Conservation (phyloP, 2,797 vertebrate genomes). For the Sebastes alutus region DNA sequence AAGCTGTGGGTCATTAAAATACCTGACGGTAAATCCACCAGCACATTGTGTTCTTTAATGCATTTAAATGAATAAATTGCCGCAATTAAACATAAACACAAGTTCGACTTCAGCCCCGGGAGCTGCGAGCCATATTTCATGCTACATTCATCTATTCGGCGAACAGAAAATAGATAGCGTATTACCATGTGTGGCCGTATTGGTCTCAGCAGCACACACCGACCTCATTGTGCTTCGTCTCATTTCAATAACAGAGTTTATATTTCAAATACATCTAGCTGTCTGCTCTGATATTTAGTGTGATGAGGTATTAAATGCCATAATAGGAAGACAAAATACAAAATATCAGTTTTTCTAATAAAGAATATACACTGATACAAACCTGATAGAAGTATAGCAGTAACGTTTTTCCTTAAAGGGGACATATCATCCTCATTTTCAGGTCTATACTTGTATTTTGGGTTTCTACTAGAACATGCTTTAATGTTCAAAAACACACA, state of each 20-base stretch:
- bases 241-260: conserved; percentile 35
- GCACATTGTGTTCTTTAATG: conserved; percentile 48
- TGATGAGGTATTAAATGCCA: conserved; percentile 42
- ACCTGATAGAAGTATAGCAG: conserved; percentile 24
- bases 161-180: conserved; percentile 53
- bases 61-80: conserved; percentile 73
- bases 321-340: conserved; percentile 41
- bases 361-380: background rate
- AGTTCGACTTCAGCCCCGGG: conserved; percentile 46
- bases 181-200: conserved; percentile 11
- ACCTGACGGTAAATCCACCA: conserved; percentile 43
- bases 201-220: conserved; percentile 36
- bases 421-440: background rate
- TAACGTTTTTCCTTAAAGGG: background rate
- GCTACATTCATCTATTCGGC: conserved; percentile 43
- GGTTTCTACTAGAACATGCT: background rate
- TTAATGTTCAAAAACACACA: background rate
- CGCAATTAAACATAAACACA: conserved; percentile 66
- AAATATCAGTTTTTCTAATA: conserved; percentile 41
- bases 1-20: conserved; percentile 41
- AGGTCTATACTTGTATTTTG: background rate
- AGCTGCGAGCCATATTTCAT: conserved; percentile 54
- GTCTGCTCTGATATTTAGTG: conserved; percentile 33
- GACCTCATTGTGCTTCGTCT: conserved; percentile 24
- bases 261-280: conserved; percentile 11